Percentiles rank a stretch among this genome's conserved stretches.
phyloP scores from a whole-genome alignment of 2,797 vertebrate genomes.

The Lindbergichthys nudifrons region DNA sequence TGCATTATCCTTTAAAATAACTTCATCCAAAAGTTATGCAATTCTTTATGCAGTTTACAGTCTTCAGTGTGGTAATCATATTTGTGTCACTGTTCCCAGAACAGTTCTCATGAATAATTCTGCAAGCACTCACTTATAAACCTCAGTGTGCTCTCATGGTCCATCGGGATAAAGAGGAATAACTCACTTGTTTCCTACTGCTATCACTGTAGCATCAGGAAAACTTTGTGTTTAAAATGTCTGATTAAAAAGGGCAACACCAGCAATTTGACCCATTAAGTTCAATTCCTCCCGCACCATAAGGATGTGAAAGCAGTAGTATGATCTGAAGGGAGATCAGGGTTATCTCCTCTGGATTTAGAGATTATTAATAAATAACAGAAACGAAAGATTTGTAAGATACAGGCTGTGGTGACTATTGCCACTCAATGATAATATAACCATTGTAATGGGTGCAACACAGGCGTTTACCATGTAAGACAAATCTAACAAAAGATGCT shows the following conservation, averaged over 20 bases:
- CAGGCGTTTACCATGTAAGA: neutral
- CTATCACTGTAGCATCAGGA: conserved; percentile 11
- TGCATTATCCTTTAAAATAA: conserved; percentile 12
- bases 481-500: neutral
- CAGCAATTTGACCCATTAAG: neutral
- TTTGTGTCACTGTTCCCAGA: conserved; percentile 49
- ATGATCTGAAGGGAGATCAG: neutral
- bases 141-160: conserved; percentile 26
- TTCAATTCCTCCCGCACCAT: neutral
- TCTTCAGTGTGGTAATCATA: conserved; percentile 36
- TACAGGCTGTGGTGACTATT: too few relatives aligned
- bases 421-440: too few relatives aligned
- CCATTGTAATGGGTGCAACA: too few relatives aligned
- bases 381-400: conserved; percentile 19
- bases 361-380: neutral
- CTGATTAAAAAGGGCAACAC: conserved; percentile 16
- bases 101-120: conserved; percentile 69
- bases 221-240: conserved; percentile 23
- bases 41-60: conserved; percentile 8
- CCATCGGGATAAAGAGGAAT: conserved; percentile 42
- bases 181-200: conserved; percentile 44
- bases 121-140: conserved; percentile 35
- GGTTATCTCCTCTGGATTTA: neutral
- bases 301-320: neutral
- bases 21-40: conserved; percentile 12